phyloP scores from a whole-genome alignment of 2,797 vertebrate species.

The Syndactyla subalaris region DNA sequence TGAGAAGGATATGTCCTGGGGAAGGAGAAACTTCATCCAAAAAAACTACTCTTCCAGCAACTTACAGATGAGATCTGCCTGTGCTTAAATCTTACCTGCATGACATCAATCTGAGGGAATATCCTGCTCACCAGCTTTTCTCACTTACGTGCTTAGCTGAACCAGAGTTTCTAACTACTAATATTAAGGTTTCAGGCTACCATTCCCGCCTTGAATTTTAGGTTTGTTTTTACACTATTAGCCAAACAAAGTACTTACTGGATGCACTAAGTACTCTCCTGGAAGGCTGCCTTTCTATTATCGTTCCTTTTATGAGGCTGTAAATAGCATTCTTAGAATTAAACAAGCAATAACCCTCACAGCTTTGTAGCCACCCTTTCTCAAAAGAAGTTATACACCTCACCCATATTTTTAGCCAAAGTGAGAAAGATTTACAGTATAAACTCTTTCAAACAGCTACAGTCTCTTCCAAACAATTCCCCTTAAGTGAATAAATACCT shows the following conservation, averaged over 20 bases:
- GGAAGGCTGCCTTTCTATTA: conserved; percentile 58
- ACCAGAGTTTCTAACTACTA: neutral
- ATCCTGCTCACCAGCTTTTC: neutral
- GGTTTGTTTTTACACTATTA: conserved; percentile 2
- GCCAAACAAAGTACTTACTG: neutral
- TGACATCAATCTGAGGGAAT: neutral
- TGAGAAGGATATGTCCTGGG: neutral
- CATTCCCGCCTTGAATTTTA: neutral
- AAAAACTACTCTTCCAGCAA: neutral
- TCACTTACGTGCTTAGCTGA: neutral
- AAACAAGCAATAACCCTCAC: conserved; percentile 53
- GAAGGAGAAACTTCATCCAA: neutral
- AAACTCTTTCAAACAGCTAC: neutral
- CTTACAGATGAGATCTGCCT: neutral
- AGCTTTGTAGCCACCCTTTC: conserved; percentile 4
- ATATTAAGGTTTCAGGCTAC: neutral
- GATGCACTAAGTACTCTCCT: conserved; percentile 12
- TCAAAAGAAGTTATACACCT: neutral
- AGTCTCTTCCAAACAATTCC: neutral
- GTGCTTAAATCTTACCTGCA: neutral
- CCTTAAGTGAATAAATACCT: neutral
- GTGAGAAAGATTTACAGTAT: neutral
- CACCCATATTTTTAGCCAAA: neutral
- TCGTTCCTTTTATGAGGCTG: conserved; percentile 34
- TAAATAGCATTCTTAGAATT: conserved; percentile 61